Base-by-base conservation (phyloP, 2,888 invertebrate species). In the Pseudoips prasinana region DNA sequence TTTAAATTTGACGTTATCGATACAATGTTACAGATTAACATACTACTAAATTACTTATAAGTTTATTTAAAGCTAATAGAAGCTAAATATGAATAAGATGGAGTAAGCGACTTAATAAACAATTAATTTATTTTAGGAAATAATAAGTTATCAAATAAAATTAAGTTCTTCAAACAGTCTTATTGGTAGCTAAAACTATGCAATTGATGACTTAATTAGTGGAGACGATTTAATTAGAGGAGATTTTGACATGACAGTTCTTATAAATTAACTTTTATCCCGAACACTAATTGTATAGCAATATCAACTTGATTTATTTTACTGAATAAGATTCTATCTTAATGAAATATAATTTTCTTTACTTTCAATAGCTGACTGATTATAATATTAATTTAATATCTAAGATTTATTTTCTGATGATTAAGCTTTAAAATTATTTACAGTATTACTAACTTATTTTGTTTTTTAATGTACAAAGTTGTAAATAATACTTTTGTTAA, bases 361-460 rank as follows among this genome's bases (percentile, higher is more conserved):
- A 32, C 41, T 35, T 52, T 54, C 48, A 58, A 50, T 49, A 48
- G 44, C 64, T 55, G 80, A 80, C 81, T 82, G 81, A 82, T 51
- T 68, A 73, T 76, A 3, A 14, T 14, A 3, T 3, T 55, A 55
- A 64, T 73, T 71, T 64, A 58, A 61, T 49, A 51, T 49, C 39
- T 39, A 48, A 46, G 43, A 42, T 56, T 41, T 46, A 51, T 51
- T 49, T 66, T 79, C 64, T 75, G 64, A 72, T 59, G 41, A 58
- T 58, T 77, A 75, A 81, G 82, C 82, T 79, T 85, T 87, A 86
- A 87, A 73, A 64, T 75, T 81, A 74, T 86, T 85, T 82, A 85
- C 87, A 86, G 88, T 88, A 88, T 88, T 87, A 85, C 72, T 87
- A 85, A 87, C 73, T 84, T 85, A 82, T 82, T 83, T 78, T 76